Evolutionary conservation across 1,140 invertebrate species (phyloP).

Genomic region (Drosophila fuyamai): DNA sequence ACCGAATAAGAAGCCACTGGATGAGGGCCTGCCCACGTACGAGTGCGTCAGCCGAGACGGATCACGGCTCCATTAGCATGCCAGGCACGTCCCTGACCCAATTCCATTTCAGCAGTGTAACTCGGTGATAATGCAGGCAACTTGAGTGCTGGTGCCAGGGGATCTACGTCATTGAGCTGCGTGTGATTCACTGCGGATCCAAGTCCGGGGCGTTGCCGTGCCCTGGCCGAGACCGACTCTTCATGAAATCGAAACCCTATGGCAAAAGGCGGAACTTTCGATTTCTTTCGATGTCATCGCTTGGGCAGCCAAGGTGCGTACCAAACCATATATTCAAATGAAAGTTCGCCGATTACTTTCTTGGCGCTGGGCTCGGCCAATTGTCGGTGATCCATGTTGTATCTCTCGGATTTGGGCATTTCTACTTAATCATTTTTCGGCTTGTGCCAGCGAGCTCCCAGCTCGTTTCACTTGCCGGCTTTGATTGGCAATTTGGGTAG

Average conservation of each 20-base stretch:
- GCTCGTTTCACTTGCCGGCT: constrained; percentile 35
- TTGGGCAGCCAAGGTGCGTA: constrained; percentile 54
- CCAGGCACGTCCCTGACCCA: constrained; percentile 80
- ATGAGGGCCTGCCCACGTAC: constrained; percentile 30
- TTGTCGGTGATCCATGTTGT: constrained; percentile 44
- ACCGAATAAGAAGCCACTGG: constrained; percentile 20
- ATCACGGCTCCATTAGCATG: constrained; percentile 68
- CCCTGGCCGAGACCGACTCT: constrained; percentile 27
- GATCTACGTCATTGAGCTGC: constrained; percentile 42
- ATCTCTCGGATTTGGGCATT: constrained; percentile 41
- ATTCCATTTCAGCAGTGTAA: constrained; percentile 52
- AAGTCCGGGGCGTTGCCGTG: not conserved
- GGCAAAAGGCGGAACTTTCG: constrained; percentile 68
- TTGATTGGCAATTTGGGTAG: constrained; percentile 26
- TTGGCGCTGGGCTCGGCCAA: constrained; percentile 47
- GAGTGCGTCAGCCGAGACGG: constrained; percentile 56
- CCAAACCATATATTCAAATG: constrained; percentile 41
- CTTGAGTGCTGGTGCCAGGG: constrained; percentile 12
- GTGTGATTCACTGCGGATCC: constrained; percentile 73
- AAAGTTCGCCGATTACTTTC: constrained; percentile 60
- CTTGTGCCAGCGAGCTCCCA: constrained; percentile 14
- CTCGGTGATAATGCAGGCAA: constrained; percentile 9
- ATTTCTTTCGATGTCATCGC: constrained; percentile 80
- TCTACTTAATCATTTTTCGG: constrained; percentile 37
- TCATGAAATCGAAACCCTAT: constrained; percentile 72